Conservation (phyloP, 2,888 invertebrate genomes). For the Aspidapion aeneum region DNA sequence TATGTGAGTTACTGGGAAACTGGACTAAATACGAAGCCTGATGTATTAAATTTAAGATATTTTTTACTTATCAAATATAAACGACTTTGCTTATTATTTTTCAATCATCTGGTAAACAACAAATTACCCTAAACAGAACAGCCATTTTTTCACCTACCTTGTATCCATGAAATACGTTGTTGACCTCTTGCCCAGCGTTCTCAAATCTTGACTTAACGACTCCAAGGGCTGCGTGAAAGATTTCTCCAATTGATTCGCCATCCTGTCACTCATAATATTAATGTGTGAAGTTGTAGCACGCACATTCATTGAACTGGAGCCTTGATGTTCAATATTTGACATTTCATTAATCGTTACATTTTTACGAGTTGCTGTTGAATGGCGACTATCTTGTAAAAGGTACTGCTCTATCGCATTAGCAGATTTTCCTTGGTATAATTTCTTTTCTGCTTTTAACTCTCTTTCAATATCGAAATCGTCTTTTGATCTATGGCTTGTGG, state of each 20-base stretch:
- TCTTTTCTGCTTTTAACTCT: constrained; percentile 47
- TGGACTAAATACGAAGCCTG: too few relatives aligned
- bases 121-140: too few relatives aligned
- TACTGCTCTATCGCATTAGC: constrained; percentile 57
- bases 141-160: too few relatives aligned
- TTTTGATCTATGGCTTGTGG: constrained; percentile 49
- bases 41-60: too few relatives aligned
- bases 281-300: constrained; percentile 21
- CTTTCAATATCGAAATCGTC: constrained; percentile 47
- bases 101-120: too few relatives aligned
- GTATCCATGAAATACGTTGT: constrained; percentile 58
- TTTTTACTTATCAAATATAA: too few relatives aligned
- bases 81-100: too few relatives aligned
- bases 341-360: background rate
- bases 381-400: constrained; percentile 57
- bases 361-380: constrained; percentile 50
- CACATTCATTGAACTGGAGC: constrained; percentile 6
- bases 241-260: constrained; percentile 51
- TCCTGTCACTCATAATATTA: constrained; percentile 47
- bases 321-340: background rate
- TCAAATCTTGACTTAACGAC: constrained; percentile 59
- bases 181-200: constrained; percentile 59
- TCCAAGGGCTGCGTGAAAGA: constrained; percentile 58
- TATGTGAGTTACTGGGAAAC: too few relatives aligned
- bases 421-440: constrained; percentile 51